phyloP scores from a whole-genome alignment of 2,888 invertebrate genomes.

The Agrochola litura region DNA sequence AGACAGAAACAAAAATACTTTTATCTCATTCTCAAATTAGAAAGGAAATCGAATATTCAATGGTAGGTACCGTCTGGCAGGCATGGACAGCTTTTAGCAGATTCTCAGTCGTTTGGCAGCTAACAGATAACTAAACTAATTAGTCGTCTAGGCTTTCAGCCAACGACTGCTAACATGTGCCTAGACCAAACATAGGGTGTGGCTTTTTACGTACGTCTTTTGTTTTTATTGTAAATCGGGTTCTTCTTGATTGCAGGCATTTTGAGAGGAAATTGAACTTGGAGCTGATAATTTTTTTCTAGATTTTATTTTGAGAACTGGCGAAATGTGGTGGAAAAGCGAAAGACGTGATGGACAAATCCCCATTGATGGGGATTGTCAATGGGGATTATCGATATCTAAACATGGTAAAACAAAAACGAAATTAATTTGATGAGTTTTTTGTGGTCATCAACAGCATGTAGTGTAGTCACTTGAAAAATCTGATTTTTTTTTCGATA shows the following conservation, averaged over 20 bases:
- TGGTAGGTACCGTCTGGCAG: constrained; percentile 7
- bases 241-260: not conserved
- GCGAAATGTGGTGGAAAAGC: not conserved
- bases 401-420: too few relatives aligned
- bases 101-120: constrained; percentile 44
- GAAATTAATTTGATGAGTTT: too few relatives aligned
- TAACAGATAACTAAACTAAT: constrained; percentile 51
- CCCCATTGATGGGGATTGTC: too few relatives aligned
- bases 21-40: constrained; percentile 33
- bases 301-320: not conserved
- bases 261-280: constrained; percentile 10
- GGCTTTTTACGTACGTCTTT: constrained; percentile 1
- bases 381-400: too few relatives aligned
- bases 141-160: constrained; percentile 45
- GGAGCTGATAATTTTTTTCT: not conserved
- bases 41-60: constrained; percentile 43
- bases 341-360: too few relatives aligned
- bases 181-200: constrained; percentile 9
- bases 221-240: not conserved
- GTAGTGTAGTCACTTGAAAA: too few relatives aligned
- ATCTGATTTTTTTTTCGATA: too few relatives aligned
- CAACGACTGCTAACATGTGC: constrained; percentile 19
- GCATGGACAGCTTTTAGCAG: constrained; percentile 20
- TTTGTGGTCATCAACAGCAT: too few relatives aligned
- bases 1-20: constrained; percentile 21